Conservation (phyloP, 1,140 invertebrate species). For the Cyrtorhinus lividipennis region DNA sequence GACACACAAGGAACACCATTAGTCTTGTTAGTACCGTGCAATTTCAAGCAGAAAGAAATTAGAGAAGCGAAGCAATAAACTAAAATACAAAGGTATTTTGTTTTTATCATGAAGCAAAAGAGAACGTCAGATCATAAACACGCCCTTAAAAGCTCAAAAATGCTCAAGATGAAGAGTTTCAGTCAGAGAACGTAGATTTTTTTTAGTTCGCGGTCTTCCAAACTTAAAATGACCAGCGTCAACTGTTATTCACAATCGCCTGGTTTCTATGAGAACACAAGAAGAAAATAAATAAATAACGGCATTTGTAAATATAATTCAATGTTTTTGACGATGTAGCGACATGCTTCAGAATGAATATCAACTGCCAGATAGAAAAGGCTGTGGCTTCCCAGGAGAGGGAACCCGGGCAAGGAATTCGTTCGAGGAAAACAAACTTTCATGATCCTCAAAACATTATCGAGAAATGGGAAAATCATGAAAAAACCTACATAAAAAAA, state of each 20-base stretch:
- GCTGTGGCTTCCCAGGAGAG: too few relatives aligned
- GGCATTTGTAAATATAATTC: too few relatives aligned
- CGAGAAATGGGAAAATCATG: too few relatives aligned
- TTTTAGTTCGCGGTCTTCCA: not conserved
- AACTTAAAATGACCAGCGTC: not conserved
- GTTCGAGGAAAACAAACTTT: too few relatives aligned
- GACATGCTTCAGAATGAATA: not conserved
- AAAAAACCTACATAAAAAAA: too few relatives aligned
- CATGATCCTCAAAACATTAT: too few relatives aligned
- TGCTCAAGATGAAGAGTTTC: not conserved
- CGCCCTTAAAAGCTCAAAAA: slow-evolving; percentile 5
- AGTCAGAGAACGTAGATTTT: not conserved
- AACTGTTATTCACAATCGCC: not conserved
- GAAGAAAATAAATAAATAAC: not conserved
- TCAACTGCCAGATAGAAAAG: not conserved
- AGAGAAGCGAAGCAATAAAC: not conserved
- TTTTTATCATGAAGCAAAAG: too few relatives aligned
- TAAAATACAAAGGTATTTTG: not conserved
- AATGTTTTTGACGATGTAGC: not conserved
- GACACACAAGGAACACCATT: too few relatives aligned
- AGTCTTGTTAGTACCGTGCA: not conserved
- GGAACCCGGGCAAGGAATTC: too few relatives aligned
- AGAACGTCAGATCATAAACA: slow-evolving; percentile 6
- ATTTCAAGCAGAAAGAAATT: not conserved
- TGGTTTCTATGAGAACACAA: slow-evolving; percentile 10